These are phyloP conservation scores for Hystrix brachyura DNA, from an alignment of 2,113 vertebrate species.

Conservation along the genomic window DNA sequence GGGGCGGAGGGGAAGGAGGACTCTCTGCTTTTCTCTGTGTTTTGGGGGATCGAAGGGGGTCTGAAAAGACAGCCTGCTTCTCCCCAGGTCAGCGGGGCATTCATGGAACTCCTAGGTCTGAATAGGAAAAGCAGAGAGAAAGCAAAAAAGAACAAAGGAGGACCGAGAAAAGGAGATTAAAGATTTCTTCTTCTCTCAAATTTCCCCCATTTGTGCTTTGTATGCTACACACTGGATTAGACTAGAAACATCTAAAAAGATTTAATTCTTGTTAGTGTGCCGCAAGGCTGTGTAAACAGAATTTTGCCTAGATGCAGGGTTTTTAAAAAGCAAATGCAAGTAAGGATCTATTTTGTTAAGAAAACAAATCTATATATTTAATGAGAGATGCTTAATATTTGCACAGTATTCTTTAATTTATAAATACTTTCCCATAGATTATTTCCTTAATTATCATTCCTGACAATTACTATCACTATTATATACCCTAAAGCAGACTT, in stretches of 20 bases:
- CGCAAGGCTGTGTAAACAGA: constrained; percentile 30
- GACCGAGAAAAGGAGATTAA: not conserved
- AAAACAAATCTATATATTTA: constrained; percentile 8
- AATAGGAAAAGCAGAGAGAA: not conserved
- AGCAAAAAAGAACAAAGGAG: constrained; percentile 48
- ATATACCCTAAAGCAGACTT: not conserved
- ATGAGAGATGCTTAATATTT: constrained; percentile 16
- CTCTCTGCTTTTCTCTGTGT: not conserved
- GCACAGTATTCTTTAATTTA: not conserved
- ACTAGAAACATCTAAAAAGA: constrained; percentile 20
- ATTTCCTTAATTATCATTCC: not conserved
- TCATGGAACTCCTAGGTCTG: not conserved
- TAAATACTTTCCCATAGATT: not conserved
- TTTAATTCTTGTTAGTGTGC: constrained; percentile 18
- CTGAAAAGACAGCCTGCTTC: not conserved
- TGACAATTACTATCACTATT: not conserved
- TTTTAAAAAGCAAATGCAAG: constrained; percentile 55
- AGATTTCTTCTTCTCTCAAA: not conserved
- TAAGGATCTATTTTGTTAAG: constrained; percentile 37
- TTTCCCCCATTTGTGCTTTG: not conserved
- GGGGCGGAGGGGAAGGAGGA: not conserved
- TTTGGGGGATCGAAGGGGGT: not conserved
- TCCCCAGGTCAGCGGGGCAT: not conserved
- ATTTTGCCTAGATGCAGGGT: constrained; percentile 2
- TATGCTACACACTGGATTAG: not conserved